Base-by-base conservation (phyloP, 2,888 invertebrate species). In the Holacanthella duospinosa region DNA sequence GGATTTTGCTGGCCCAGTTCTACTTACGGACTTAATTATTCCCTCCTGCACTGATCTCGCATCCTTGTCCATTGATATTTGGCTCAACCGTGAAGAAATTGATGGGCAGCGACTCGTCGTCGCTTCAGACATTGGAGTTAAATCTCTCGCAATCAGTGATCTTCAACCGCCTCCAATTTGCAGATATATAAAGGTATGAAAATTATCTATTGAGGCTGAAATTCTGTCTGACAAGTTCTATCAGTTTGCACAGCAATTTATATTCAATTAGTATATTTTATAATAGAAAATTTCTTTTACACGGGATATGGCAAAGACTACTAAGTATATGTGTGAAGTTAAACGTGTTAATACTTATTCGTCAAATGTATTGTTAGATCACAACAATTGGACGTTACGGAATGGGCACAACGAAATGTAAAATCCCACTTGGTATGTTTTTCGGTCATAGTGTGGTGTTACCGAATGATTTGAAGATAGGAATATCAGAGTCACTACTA, bases 361-460 rank as follows among this genome's bases (percentile, higher is more conserved):
- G n/a, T n/a, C n/a, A n/a, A n/a, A n/a, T n/a, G n/a, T n/a, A n/a
- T n/a, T 36, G 36, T 48, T 75, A 89, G 88, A 88, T 93, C 66
- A 93, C 93, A 36, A 89, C 89, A 1, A 90, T 93, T 71, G 93
- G 93, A 12, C 84, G 92, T 16, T 92, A 92, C 75, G 93, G 93
- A 55, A 91, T 92, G 88, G 87, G 90, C 27, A 87, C 91, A 0
- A 88, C 90, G 62, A 85, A 90, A 72, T 92, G 92, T 74, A 86
- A 89, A 79, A 91, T 94, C 68, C 92, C 93, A 0, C 80, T 93
- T 43, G 94, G 93, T n/a, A 87, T 87, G 78, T 94, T 93, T 78
- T 94, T 90, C 76, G 94, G 94, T 0, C 93, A 93, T 77, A 84
- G 90, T 48, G 85, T 89, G 1, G 84, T 89, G 64, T 80, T 92